Percentiles rank a stretch among this genome's conserved stretches.
Evolutionary conservation across 2,797 vertebrate genomes (phyloP).

Genomic region (Linurgus olivaceus): DNA sequence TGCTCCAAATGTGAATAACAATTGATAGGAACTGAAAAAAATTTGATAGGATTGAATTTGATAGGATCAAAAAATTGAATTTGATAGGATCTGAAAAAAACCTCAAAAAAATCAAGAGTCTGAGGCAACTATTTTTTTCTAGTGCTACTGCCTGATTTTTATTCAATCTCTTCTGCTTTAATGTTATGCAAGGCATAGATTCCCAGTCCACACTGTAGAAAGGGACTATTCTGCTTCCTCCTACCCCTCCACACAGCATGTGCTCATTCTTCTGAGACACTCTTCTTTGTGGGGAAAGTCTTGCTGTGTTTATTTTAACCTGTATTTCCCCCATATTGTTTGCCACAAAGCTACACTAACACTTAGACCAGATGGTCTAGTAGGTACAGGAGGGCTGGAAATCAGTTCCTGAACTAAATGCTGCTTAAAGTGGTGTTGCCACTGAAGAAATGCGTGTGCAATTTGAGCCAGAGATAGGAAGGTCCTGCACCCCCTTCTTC

Average conservation of each 20-base stretch:
- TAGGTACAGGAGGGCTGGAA: background rate
- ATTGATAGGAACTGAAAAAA: background rate
- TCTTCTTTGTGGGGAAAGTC: background rate
- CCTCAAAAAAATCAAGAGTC: background rate
- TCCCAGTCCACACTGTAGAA: background rate
- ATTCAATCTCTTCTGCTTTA: background rate
- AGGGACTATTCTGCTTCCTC: background rate
- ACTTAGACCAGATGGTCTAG: background rate
- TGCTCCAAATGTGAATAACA: background rate
- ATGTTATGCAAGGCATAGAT: background rate
- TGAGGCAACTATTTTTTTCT: background rate
- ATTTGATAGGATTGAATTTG: no score
- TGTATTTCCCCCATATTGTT: background rate
- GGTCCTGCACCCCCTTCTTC: background rate
- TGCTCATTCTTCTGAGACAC: background rate
- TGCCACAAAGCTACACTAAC: background rate
- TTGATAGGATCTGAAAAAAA: background rate
- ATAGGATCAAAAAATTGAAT: no score
- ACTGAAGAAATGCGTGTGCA: background rate
- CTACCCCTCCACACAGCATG: background rate
- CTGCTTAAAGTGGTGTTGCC: background rate
- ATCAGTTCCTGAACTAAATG: background rate
- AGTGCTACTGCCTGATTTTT: background rate
- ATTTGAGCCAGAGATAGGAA: background rate
- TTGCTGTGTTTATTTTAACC: background rate